Percentiles rank a stretch among this genome's conserved stretches.
Evolutionary conservation across 2,888 invertebrate species (phyloP).

Genomic region (Rapana venosa): DNA sequence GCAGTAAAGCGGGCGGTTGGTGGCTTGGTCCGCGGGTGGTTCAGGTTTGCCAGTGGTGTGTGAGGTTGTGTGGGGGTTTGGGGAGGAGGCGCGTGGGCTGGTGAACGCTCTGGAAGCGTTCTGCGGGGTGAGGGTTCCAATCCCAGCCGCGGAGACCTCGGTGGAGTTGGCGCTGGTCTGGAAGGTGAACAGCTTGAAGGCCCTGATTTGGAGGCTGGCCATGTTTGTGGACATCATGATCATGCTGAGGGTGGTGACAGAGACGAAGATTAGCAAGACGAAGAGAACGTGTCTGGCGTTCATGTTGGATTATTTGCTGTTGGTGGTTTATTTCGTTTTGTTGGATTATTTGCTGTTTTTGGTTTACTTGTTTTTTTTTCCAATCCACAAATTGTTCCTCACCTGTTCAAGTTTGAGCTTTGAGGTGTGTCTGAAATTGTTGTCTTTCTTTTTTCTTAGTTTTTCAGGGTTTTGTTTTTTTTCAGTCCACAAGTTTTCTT

Average conservation of each 20-base stretch:
- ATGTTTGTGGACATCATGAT: neutral
- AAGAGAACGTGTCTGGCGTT: neutral
- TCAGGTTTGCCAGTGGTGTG: neutral
- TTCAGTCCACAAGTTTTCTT: neutral
- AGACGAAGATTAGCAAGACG: neutral
- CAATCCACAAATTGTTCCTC: no score
- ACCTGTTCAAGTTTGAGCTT: no score
- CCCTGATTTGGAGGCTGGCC: neutral
- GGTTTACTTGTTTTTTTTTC: neutral
- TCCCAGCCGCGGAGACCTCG: neutral
- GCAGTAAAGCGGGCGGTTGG: slow-evolving; percentile 21
- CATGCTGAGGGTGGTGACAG: slow-evolving; percentile 2
- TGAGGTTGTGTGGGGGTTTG: neutral
- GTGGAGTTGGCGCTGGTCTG: neutral
- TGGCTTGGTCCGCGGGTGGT: neutral
- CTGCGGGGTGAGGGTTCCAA: neutral
- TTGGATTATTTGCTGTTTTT: neutral
- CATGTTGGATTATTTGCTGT: neutral
- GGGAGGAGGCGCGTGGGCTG: neutral
- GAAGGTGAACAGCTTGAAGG: neutral
- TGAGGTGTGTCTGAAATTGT: neutral
- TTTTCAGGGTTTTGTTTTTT: neutral
- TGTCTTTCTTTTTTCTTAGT: neutral
- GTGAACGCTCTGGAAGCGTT: neutral
- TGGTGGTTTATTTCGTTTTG: neutral